Conservation (phyloP, 2,113 vertebrate genomes). For the Syrrhaptes paradoxus region DNA sequence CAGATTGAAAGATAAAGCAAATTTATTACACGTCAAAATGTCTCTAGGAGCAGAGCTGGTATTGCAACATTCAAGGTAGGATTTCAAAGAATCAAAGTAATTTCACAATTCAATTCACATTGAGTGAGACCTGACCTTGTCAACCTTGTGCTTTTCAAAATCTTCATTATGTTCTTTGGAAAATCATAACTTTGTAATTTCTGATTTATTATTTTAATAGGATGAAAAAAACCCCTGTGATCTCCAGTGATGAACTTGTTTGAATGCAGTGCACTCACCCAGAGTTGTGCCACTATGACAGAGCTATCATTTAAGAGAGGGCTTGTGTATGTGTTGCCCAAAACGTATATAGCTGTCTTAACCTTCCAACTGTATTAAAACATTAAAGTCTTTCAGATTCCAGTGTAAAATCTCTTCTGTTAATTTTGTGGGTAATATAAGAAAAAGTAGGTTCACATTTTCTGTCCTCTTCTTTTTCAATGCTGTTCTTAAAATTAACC, state of each 20-base stretch:
- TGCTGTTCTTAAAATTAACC: neutral
- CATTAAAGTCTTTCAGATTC: neutral
- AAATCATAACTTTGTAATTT: neutral
- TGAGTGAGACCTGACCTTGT: neutral
- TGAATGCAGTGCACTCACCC: neutral
- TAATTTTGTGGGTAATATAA: neutral
- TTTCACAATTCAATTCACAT: neutral
- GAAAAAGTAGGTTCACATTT: neutral
- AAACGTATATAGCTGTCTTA: slow-evolving; percentile 19
- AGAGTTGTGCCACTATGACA: neutral
- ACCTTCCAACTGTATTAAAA: slow-evolving; percentile 1
- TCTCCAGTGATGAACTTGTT: neutral
- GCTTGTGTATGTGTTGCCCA: neutral
- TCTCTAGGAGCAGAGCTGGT: neutral
- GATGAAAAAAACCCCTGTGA: neutral
- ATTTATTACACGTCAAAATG: neutral
- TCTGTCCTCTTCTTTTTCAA: neutral
- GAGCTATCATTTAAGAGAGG: neutral
- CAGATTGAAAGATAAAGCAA: neutral
- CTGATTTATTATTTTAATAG: slow-evolving; percentile 13
- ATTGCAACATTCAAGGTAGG: neutral
- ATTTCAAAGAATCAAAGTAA: neutral
- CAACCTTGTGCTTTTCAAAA: neutral
- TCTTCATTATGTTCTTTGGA: neutral
- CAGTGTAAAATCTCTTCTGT: neutral